phyloP scores from a whole-genome alignment of 2,113 vertebrate species.

The Eudyptes chrysolophus region DNA sequence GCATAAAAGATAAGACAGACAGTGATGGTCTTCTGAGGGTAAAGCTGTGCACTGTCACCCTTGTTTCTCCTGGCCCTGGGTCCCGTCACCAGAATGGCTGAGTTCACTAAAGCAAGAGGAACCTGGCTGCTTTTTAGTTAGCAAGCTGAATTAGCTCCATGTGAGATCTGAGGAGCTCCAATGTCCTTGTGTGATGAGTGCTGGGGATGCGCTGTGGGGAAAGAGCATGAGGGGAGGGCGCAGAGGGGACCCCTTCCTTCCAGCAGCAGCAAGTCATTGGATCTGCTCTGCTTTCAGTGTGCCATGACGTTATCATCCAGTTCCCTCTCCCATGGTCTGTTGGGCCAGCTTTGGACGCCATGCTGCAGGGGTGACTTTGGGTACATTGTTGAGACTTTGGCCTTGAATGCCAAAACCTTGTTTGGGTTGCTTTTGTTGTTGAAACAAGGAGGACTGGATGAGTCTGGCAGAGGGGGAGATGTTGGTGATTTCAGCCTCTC shows the following conservation, averaged over 20 bases:
- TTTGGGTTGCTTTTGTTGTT: not conserved
- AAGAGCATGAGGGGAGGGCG: accelerated
- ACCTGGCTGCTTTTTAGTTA: not conserved
- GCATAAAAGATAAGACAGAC: not conserved
- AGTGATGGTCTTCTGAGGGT: not conserved
- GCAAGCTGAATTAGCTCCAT: not conserved
- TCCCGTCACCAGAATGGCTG: not conserved
- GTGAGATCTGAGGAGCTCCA: not conserved
- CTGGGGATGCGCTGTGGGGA: not conserved
- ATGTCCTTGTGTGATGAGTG: not conserved
- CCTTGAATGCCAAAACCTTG: not conserved
- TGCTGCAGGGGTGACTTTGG: not conserved
- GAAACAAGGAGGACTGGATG: not conserved
- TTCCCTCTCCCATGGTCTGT: not conserved
- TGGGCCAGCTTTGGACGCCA: accelerated
- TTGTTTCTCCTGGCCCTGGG: not conserved
- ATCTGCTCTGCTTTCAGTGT: not conserved
- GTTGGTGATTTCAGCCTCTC: not conserved
- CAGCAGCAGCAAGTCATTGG: not conserved
- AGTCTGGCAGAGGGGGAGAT: not conserved
- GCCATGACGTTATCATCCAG: accelerated
- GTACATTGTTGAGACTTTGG: not conserved
- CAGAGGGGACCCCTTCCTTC: not conserved
- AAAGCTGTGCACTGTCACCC: not conserved
- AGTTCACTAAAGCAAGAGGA: not conserved